Evolutionary conservation across 1,140 invertebrate genomes (phyloP).

Genomic region (Drosophila lacteicornis): DNA sequence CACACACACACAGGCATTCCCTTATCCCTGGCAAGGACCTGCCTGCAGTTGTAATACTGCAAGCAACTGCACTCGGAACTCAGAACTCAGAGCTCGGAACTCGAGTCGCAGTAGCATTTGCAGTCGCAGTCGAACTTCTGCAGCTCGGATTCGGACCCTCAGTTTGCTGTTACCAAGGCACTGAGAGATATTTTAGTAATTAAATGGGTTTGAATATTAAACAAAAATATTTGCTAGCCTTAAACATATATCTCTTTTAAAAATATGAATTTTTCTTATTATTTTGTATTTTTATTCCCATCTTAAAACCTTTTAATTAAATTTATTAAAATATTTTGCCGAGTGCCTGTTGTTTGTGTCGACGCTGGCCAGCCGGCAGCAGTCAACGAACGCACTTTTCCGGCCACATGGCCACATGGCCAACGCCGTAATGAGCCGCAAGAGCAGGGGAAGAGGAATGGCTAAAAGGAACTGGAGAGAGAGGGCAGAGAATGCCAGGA

Average conservation of each 20-base stretch:
- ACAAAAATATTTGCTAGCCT: not conserved
- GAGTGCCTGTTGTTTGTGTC: conserved; percentile 46
- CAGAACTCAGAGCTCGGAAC: conserved; percentile 12
- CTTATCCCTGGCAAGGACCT: conserved; percentile 16
- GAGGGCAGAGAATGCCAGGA: conserved; percentile 39
- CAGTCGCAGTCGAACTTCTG: conserved; percentile 36
- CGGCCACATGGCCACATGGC: conserved; percentile 75
- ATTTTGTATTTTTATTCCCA: not conserved
- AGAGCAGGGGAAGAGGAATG: conserved; percentile 7
- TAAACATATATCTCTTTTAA: not conserved
- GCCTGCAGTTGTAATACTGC: conserved; percentile 76
- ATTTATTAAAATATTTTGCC: not conserved
- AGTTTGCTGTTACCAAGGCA: conserved; percentile 16
- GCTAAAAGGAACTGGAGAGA: not conserved
- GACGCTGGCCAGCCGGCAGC: conserved; percentile 66
- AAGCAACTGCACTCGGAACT: conserved; percentile 61
- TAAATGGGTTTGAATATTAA: not conserved
- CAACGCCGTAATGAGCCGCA: conserved; percentile 74
- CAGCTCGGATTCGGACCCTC: conserved; percentile 36
- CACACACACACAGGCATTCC: conserved; percentile 6
- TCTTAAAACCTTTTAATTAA: not conserved
- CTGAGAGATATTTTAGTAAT: not conserved
- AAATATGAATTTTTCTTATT: no score
- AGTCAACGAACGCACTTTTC: conserved; percentile 83
- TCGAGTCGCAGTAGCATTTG: conserved; percentile 13